Evolutionary conservation across 37 sponge, comb jelly and placozoan species (phyloP).

Genomic region (Halichondria panicea): DNA sequence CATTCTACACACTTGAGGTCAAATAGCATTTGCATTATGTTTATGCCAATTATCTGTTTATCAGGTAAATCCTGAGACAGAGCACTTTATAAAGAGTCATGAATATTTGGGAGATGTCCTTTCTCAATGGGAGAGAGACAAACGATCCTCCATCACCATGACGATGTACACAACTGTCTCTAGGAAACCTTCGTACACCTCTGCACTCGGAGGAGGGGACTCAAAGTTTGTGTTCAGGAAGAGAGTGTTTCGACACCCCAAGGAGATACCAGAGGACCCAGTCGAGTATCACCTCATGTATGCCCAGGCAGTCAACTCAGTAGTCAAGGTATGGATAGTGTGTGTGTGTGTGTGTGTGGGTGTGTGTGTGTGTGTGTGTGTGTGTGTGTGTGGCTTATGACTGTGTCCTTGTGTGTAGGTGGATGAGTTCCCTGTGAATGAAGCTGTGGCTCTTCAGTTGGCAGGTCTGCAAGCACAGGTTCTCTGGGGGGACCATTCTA

Average conservation of each 20-base stretch:
- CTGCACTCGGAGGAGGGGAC: slow-evolving; percentile 94
- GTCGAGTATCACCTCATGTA: slow-evolving; percentile 97
- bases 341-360: slow-evolving; percentile 2
- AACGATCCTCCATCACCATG: slow-evolving; percentile 86
- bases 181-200: slow-evolving; percentile 57
- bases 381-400: background rate
- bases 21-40: background rate
- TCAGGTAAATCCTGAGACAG: slow-evolving; percentile 88
- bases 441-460: slow-evolving; percentile 88
- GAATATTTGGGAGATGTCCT: slow-evolving; percentile 96
- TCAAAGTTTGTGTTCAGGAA: slow-evolving; percentile 90
- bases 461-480: slow-evolving; percentile 93
- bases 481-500: slow-evolving; percentile 79
- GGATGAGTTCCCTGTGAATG: slow-evolving; percentile 93
- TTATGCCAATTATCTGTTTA: background rate
- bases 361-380: background rate
- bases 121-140: slow-evolving; percentile 97
- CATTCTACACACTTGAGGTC: background rate
- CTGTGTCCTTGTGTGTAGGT: slow-evolving; percentile 38
- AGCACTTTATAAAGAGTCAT: slow-evolving; percentile 86
- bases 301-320: slow-evolving; percentile 94
- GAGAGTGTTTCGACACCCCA: slow-evolving; percentile 87
- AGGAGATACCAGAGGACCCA: slow-evolving; percentile 95
- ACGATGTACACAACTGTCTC: slow-evolving; percentile 89
- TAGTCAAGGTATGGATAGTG: slow-evolving; percentile 72